phyloP scores from a whole-genome alignment of 2,888 invertebrate genomes.

The Hirtodrosophila duncani region DNA sequence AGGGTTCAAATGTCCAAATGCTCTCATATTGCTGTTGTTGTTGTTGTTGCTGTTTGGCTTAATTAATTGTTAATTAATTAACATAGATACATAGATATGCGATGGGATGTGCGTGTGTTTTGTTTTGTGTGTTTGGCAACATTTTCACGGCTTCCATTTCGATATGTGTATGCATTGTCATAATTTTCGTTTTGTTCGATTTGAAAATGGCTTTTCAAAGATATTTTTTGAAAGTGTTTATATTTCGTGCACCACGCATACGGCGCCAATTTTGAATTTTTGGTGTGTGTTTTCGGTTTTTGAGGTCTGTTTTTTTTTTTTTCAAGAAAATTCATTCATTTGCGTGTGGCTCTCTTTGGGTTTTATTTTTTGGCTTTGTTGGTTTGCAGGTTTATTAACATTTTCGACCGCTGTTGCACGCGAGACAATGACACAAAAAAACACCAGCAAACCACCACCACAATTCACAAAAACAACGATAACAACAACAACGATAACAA shows the following conservation, averaged over 20 bases:
- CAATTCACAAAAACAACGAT: no score
- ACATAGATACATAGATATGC: constrained; percentile 64
- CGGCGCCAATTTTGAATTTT: constrained; percentile 2
- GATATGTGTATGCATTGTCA: constrained; percentile 38
- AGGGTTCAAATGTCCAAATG: constrained; percentile 12
- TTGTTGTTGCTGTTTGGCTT: constrained; percentile 47
- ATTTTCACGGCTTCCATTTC: constrained; percentile 61
- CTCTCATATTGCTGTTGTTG: constrained; percentile 1
- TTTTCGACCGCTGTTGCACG: no score
- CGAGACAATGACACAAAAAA: no score
- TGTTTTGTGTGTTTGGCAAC: constrained; percentile 32
- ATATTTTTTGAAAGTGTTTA: constrained; percentile 16
- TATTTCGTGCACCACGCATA: constrained; percentile 8
- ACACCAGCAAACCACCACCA: no score
- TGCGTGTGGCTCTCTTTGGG: constrained; percentile 24
- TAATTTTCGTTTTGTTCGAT: constrained; percentile 40
- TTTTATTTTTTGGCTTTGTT: background rate
- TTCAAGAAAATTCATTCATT: constrained; percentile 21
- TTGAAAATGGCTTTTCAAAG: constrained; percentile 22
- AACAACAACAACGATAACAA: no score
- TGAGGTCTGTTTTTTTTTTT: constrained; percentile 23
- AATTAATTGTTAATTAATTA: constrained; percentile 73
- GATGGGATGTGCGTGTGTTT: constrained; percentile 31
- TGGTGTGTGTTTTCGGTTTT: constrained; percentile 37
- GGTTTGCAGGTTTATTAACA: no score